phyloP scores from a whole-genome alignment of 2,888 invertebrate genomes.

The Lepidochrysops patricia region DNA sequence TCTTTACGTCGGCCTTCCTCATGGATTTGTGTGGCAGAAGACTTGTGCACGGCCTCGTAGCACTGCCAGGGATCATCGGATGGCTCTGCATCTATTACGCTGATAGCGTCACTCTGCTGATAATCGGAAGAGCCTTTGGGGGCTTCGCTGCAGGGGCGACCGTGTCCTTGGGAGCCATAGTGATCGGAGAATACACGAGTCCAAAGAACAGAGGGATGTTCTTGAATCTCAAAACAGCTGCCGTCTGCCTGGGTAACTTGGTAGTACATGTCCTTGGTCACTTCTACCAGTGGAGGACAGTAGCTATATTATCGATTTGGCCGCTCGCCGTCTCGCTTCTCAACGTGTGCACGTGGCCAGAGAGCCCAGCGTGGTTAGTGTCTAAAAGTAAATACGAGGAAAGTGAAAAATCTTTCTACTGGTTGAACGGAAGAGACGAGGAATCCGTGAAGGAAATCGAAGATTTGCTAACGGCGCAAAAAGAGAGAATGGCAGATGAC shows the following conservation, averaged over 20 bases:
- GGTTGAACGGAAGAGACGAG: slow-evolving; percentile 56
- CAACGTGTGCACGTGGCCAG: slow-evolving; percentile 63
- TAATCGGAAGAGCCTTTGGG: slow-evolving; percentile 36
- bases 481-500: slow-evolving; percentile 23
- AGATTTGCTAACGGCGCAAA: slow-evolving; percentile 38
- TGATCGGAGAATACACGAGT: slow-evolving; percentile 46
- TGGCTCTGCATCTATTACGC: slow-evolving; percentile 43
- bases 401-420: slow-evolving; percentile 64
- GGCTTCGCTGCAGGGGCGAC: slow-evolving; percentile 38
- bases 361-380: slow-evolving; percentile 77
- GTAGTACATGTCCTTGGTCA: slow-evolving; percentile 35
- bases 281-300: slow-evolving; percentile 36
- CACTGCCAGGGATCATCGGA: slow-evolving; percentile 38
- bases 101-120: slow-evolving; percentile 29
- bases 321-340: slow-evolving; percentile 33
- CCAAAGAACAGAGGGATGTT: slow-evolving; percentile 46
- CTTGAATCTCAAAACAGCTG: slow-evolving; percentile 42
- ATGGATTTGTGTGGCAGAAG: slow-evolving; percentile 42
- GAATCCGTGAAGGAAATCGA: slow-evolving; percentile 32
- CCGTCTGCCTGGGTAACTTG: slow-evolving; percentile 38
- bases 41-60: slow-evolving; percentile 31
- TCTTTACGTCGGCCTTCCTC: slow-evolving; percentile 33
- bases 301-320: slow-evolving; percentile 33
- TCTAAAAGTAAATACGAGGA: slow-evolving; percentile 56
- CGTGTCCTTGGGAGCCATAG: slow-evolving; percentile 38